Conservation (phyloP, 2,113 vertebrate species). For the Suncus etruscus region DNA sequence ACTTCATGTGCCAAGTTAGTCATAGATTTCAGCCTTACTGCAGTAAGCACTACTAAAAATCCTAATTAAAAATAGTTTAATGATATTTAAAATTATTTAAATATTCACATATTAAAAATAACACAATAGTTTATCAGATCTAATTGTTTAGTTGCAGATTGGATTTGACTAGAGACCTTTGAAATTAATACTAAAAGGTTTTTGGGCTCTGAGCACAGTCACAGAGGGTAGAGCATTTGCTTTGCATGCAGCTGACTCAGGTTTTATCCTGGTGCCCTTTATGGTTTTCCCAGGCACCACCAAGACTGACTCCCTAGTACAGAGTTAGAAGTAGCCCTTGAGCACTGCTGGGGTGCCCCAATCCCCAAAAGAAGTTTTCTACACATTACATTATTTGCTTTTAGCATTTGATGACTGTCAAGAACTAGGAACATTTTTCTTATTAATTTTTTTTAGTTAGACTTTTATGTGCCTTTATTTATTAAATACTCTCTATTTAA, state of each 20-base stretch:
- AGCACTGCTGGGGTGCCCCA: no score
- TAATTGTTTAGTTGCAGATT: not conserved
- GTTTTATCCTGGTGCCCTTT: no score
- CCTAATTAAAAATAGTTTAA: not conserved
- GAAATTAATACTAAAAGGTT: not conserved
- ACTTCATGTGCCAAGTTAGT: slow-evolving; percentile 68
- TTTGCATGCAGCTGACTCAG: no score
- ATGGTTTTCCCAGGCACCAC: no score
- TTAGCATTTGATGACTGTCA: not conserved
- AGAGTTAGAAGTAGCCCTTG: no score
- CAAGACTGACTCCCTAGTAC: no score
- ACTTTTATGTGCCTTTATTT: not conserved
- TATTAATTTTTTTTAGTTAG: not conserved
- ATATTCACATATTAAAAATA: not conserved
- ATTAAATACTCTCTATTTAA: not conserved
- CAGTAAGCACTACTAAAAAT: slow-evolving; percentile 29
- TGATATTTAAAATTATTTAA: not conserved
- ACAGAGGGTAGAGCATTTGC: no score
- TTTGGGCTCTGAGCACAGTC: no score
- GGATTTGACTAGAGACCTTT: not conserved
- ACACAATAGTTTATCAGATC: not conserved
- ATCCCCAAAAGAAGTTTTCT: not conserved
- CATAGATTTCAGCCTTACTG: slow-evolving; percentile 61
- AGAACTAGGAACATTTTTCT: not conserved
- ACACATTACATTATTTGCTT: not conserved